Evolutionary conservation across 37 sponge, comb jelly and placozoan genomes (phyloP), one percentile per base, ranked within the genome.

Genomic region (Axinella damicornis): DNA sequence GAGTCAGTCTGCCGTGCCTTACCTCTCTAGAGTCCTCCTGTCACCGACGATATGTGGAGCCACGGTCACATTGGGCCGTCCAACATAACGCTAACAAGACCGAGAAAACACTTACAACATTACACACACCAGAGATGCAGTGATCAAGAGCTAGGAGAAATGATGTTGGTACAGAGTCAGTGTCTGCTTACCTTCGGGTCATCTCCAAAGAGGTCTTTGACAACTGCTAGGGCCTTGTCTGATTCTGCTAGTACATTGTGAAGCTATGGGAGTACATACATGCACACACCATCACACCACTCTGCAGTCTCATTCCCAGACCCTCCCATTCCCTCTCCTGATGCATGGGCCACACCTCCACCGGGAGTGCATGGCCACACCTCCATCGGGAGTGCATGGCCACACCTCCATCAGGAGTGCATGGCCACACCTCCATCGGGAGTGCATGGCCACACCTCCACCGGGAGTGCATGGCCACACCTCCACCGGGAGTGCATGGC

Each of bases 121-220:
- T n/a, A n/a, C n/a, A n/a, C 13, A 25, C 14, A n/a, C 13, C 25
- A 65, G 67, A 65, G 67, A 65, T 18, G 14, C 24, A 65, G 67
- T n/a, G n/a, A n/a, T n/a, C n/a, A n/a, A n/a, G n/a, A n/a, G n/a
- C 35, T 36, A 9, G 21, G 34, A 69, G 12, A 2, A 22, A 33
- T 69, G 69, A 9, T 69, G 34, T 20, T 21, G 20, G 6, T 5
- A 16, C 2, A 2, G 21, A 38, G 41, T 37, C n/a, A n/a, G n/a
- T n/a, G n/a, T n/a, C n/a, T 46, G 6, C 46, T 40, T 57, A 86
- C 87, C 75, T 74, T 78, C 12, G 91, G 91, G 67, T 90, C 91
- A 65, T 90, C 91, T 38, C 91, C 91, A 74, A 90, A 90, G 0
- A 84, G 54, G 69, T 90, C 91, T 54, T 73, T 78, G 46, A 90